These are phyloP conservation scores for Solenodon paradoxus DNA, from an alignment of 2,113 vertebrate species.

Conservation along the genomic window DNA sequence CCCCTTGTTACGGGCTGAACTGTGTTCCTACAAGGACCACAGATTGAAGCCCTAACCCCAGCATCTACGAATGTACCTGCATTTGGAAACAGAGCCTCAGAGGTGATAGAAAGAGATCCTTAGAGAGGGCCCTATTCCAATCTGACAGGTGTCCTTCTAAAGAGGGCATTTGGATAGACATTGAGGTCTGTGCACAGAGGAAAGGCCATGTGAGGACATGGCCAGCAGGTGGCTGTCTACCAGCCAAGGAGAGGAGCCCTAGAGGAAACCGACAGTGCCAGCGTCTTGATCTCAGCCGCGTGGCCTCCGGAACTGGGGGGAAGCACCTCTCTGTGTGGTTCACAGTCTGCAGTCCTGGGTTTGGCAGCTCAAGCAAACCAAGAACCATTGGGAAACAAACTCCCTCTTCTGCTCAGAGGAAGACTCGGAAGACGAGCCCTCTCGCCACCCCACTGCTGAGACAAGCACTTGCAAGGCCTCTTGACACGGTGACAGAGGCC, in stretches of 20 bases:
- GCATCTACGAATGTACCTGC: background rate
- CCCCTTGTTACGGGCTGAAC: background rate
- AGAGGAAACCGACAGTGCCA: background rate
- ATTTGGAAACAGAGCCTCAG: background rate
- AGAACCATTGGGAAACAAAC: background rate
- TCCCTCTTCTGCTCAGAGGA: background rate
- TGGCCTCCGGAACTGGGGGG: background rate
- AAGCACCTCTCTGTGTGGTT: background rate
- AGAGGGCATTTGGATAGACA: background rate
- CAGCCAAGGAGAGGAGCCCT: background rate
- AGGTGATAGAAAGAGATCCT: background rate
- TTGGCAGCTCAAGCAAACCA: background rate
- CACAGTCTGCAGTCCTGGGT: background rate
- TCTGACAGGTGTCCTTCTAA: background rate
- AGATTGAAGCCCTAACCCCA: background rate
- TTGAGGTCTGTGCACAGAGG: background rate
- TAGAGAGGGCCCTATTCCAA: background rate
- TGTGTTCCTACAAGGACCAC: background rate
- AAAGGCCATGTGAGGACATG: background rate
- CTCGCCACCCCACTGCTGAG: background rate
- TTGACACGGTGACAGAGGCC: no score
- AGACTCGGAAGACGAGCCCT: background rate
- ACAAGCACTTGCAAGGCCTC: background rate
- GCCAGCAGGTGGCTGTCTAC: background rate
- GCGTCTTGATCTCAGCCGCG: background rate